phyloP scores from a whole-genome alignment of 2,113 vertebrate genomes.

The Herpailurus yagouaroundi region DNA sequence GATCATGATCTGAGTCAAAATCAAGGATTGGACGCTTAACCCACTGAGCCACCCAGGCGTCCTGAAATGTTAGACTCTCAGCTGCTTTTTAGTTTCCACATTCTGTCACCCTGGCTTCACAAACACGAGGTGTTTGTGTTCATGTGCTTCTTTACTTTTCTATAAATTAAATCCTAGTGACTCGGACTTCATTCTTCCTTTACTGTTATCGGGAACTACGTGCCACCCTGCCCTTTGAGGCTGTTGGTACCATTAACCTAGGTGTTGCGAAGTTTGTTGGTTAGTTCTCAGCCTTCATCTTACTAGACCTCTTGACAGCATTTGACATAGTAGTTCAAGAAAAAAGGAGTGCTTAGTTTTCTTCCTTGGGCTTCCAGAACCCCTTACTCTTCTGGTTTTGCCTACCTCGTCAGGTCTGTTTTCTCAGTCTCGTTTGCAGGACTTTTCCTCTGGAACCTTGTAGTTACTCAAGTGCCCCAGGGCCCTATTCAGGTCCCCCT shows the following conservation, averaged over 20 bases:
- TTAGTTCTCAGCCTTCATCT: background rate
- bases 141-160: background rate
- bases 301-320: background rate
- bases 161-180: background rate
- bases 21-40: no score
- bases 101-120: background rate
- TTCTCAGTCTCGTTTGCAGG: background rate
- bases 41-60: no score
- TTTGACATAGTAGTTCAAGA: background rate
- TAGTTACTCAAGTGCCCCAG: background rate
- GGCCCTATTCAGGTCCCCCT: background rate
- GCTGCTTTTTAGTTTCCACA: background rate
- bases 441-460: background rate
- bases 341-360: background rate
- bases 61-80: no score
- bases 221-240: background rate
- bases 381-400: background rate
- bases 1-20: no score
- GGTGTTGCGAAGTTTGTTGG: background rate
- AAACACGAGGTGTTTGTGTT: fast-evolving
- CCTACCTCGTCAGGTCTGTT: background rate
- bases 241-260: background rate
- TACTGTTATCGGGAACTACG: background rate
- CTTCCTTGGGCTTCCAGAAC: background rate
- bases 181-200: background rate